A percentile compares a stretch with the other conserved stretches of the same genome.
Evolutionary conservation across 1,140 invertebrate genomes (phyloP).

Genomic region (fruit fly (Drosophila melanogaster)): DNA sequence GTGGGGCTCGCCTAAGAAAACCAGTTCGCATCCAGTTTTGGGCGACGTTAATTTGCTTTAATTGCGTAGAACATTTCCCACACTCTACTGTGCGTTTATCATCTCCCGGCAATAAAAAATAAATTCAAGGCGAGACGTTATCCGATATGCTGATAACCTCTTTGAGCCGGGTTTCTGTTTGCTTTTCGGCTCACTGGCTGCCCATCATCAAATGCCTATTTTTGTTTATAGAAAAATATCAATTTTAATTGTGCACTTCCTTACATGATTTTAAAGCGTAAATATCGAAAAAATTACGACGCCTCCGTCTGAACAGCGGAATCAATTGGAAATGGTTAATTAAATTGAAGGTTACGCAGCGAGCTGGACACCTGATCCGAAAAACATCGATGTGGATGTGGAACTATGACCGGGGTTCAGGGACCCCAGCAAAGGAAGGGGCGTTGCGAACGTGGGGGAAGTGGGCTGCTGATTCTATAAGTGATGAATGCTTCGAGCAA

Average conservation of each 20-base stretch:
- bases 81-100: conserved; percentile 33
- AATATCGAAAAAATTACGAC: conserved; percentile 30
- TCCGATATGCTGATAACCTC: conserved; percentile 63
- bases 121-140: conserved; percentile 58
- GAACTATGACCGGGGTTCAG: conserved; percentile 37
- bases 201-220: conserved; percentile 15
- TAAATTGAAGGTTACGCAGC: conserved; percentile 41
- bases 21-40: conserved; percentile 11
- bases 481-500: conserved; percentile 61
- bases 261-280: conserved; percentile 68
- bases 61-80: conserved; percentile 27
- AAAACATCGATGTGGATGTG: background rate
- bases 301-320: conserved; percentile 16
- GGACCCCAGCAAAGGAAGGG: conserved; percentile 3
- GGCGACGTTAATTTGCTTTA: conserved; percentile 27
- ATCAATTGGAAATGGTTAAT: conserved; percentile 40
- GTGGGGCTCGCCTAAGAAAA: conserved; percentile 6
- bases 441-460: background rate
- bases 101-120: conserved; percentile 42
- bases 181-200: conserved; percentile 27
- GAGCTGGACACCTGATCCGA: conserved; percentile 7
- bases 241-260: conserved; percentile 75
- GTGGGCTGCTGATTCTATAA: conserved; percentile 24
- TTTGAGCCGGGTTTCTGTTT: conserved; percentile 59
- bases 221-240: conserved; percentile 72